Conservation (phyloP, 2,888 invertebrate species). For the Nycteola revayana region DNA sequence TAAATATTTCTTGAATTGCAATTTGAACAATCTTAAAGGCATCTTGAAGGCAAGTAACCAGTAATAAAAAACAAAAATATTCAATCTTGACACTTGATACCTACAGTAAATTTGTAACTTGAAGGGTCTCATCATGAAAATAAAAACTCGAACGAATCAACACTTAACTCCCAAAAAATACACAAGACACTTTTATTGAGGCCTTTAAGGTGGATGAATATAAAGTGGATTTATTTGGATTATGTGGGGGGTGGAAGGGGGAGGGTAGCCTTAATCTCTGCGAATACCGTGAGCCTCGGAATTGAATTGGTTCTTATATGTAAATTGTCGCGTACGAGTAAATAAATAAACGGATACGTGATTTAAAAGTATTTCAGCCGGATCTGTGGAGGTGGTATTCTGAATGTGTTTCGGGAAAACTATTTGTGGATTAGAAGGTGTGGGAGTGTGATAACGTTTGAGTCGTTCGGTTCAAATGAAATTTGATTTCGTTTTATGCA, state of each 20-base stretch:
- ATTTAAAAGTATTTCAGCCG: constrained; percentile 59
- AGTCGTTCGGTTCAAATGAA: no score
- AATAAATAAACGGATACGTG: constrained; percentile 71
- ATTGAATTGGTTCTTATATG: constrained; percentile 78
- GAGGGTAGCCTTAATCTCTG: constrained; percentile 68
- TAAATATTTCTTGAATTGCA: no score
- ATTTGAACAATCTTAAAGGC: no score
- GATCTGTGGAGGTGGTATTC: constrained; percentile 43
- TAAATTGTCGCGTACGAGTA: constrained; percentile 76
- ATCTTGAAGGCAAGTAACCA: no score
- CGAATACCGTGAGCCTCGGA: constrained; percentile 68
- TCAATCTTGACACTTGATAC: neutral
- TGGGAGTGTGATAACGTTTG: no score
- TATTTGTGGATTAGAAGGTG: constrained; percentile 10
- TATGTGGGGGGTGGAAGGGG: constrained; percentile 54
- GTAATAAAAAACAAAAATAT: no score
- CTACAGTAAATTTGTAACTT: no score
- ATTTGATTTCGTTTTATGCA: no score
- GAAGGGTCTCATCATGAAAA: no score
- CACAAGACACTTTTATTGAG: constrained; percentile 72
- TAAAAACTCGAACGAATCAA: constrained; percentile 3
- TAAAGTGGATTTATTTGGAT: constrained; percentile 79
- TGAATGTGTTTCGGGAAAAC: constrained; percentile 37
- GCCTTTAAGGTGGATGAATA: constrained; percentile 81
- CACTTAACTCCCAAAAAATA: constrained; percentile 46